phyloP scores from a whole-genome alignment of 2,113 vertebrate genomes.

The Lophius piscatorius region DNA sequence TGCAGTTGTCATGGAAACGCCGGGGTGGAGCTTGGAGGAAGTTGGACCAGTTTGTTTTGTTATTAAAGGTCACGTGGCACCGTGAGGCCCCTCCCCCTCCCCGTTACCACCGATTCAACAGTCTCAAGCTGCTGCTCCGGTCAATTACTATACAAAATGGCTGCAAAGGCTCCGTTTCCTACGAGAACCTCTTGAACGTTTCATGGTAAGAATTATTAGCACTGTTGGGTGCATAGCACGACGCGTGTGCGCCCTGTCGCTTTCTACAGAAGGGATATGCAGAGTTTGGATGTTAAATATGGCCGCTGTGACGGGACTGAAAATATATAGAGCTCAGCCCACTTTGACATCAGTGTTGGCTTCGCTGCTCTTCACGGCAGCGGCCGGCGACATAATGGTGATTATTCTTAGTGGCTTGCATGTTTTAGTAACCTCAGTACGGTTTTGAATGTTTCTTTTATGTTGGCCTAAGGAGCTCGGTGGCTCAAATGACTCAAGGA shows the following conservation, averaged over 20 bases:
- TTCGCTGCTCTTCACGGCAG: conserved; percentile 12
- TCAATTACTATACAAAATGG: conserved; percentile 94
- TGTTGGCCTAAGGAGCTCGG: neutral
- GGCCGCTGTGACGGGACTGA: conserved; percentile 18
- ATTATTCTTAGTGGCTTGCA: neutral
- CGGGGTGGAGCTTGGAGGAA: conserved; percentile 52
- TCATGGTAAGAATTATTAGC: conserved; percentile 65
- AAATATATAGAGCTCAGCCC: conserved; percentile 49
- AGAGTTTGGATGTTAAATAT: conserved; percentile 11
- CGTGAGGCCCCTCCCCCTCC: conserved; percentile 78
- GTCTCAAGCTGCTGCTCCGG: conserved; percentile 81
- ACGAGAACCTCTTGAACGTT: conserved; percentile 76
- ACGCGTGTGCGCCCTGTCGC: neutral
- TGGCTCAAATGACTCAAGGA: conserved; percentile 42
- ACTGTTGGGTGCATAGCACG: neutral
- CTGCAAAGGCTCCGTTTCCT: conserved; percentile 85
- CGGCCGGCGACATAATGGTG: neutral
- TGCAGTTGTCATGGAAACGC: conserved; percentile 78
- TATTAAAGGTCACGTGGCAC: conserved; percentile 79
- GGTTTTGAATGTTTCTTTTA: neutral
- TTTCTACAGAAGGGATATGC: neutral
- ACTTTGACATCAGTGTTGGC: conserved; percentile 63
- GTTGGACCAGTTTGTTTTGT: conserved; percentile 76
- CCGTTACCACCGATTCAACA: conserved; percentile 83
- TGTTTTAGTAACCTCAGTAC: neutral